Evolutionary conservation across 2,797 vertebrate species (phyloP).

Genomic region (Ptychadena robeensis): DNA sequence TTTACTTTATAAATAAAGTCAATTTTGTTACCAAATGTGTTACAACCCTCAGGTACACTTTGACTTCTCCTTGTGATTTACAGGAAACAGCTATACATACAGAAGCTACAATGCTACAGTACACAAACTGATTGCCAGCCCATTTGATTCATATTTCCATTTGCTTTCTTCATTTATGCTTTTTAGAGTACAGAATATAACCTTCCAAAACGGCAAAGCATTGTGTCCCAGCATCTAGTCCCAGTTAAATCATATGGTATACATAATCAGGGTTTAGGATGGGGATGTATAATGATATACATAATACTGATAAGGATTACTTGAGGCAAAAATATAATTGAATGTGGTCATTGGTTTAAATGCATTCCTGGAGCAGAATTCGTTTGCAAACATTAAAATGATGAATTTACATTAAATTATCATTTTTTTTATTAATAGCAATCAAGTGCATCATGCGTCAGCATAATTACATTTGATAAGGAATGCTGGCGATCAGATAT

Average conservation of each 20-base stretch:
- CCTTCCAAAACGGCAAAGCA: not conserved
- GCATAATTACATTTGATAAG: not conserved
- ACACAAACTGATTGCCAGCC: no score
- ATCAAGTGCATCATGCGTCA: not conserved
- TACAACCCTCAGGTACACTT: no score
- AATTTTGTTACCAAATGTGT: no score
- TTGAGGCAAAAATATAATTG: not conserved
- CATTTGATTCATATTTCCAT: no score
- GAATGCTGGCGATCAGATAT: not conserved
- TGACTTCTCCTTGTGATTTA: no score
- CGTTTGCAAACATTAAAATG: not conserved
- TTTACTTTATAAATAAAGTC: no score
- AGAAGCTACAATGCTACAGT: no score
- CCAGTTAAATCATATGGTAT: not conserved
- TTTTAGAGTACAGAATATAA: not conserved
- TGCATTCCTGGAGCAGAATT: not conserved
- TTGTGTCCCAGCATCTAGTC: no score
- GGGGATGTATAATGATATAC: not conserved
- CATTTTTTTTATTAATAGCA: not conserved
- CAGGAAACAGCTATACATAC: no score
- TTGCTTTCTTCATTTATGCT: no score
- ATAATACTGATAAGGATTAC: not conserved
- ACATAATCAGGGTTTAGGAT: not conserved
- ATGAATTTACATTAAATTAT: not conserved
- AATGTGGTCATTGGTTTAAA: not conserved